phyloP scores from a whole-genome alignment of 1,140 invertebrate species.

The Magallana angulata region DNA sequence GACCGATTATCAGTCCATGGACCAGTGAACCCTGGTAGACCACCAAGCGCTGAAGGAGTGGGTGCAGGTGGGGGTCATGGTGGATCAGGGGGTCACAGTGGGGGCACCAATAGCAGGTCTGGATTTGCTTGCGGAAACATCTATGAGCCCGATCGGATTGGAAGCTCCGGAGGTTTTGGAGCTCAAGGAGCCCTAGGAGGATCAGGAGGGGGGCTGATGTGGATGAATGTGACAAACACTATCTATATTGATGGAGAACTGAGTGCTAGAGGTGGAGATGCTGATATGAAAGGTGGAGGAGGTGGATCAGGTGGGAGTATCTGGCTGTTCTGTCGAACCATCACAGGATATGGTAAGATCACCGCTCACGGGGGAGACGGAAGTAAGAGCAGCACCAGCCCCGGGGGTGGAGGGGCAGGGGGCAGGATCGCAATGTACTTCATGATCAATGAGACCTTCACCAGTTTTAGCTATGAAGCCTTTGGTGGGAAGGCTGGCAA shows the following conservation, averaged over 20 bases:
- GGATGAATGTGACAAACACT: slow-evolving; percentile 73
- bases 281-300: slow-evolving; percentile 55
- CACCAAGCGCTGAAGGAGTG: slow-evolving; percentile 46
- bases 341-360: slow-evolving; percentile 71
- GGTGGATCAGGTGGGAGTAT: slow-evolving; percentile 73
- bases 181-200: slow-evolving; percentile 59
- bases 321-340: slow-evolving; percentile 70
- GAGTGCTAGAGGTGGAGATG: slow-evolving; percentile 68
- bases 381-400: slow-evolving; percentile 46
- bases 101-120: slow-evolving; percentile 52
- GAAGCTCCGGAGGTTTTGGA: slow-evolving; percentile 66
- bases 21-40: slow-evolving; percentile 66
- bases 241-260: slow-evolving; percentile 72
- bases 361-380: slow-evolving; percentile 68
- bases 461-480: slow-evolving; percentile 66
- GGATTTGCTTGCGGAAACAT: slow-evolving; percentile 71
- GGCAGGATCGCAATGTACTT: slow-evolving; percentile 72
- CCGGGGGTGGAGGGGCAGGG: slow-evolving; percentile 71
- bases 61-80: slow-evolving; percentile 70
- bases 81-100: slow-evolving; percentile 64
- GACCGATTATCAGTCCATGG: slow-evolving; percentile 65
- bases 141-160: slow-evolving; percentile 70
- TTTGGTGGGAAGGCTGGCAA: slow-evolving; percentile 66
- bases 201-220: slow-evolving; percentile 68
- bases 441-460: slow-evolving; percentile 69